Evolutionary conservation across 2,888 invertebrate genomes (phyloP), one percentile per base, ranked within the genome.

Genomic region (Lepidocyrtoides sp.): DNA sequence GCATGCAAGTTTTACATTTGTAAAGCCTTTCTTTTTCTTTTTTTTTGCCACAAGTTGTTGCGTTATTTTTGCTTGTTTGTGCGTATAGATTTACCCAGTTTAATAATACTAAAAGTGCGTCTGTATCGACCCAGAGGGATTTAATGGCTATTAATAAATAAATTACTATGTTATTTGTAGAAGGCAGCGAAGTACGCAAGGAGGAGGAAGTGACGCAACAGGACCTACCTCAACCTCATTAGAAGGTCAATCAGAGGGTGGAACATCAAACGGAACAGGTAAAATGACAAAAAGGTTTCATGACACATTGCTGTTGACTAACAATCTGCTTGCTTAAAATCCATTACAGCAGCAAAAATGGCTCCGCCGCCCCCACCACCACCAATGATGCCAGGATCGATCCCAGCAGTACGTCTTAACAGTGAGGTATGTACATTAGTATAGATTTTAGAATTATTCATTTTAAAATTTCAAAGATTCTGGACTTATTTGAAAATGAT

Each of bases 301-400:
- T 41, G 20, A 2, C 20, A 36, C 36, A 29, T 63, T 63, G 26
- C 63, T 23, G 26, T 63, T 12, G 7, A 36, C 36, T 29, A 2
- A 5, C 0, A 36, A 17, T 69, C 0, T 17, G 69, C 26, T 8
- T 2, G 2, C 20, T 23, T 60, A 20, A 41, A n/a, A 48, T 0
- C 36, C 2, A 23, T 69, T 69, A 3, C 23, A 60, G 10, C 63
- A 91, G 91, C 41, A 14, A 48, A 75, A 87, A 91, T 91, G 91
- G 81, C 96, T 91, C 96, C 96, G 83, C 96, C 96, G 1, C 96
- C 94, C n/a, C 95, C 96, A 60, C 96, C 96, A 72, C 96, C 96
- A 5, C 95, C 96, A 10, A 95, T 95, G 87, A 96, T 96, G 93
- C 95, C 95, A 95, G 96, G 95, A 94, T 96, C 95, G 92, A 95